A percentile compares a stretch with the other conserved stretches of the same genome.
Evolutionary conservation across 2,888 invertebrate genomes (phyloP).

Genomic region (Hemaris fuciformis): DNA sequence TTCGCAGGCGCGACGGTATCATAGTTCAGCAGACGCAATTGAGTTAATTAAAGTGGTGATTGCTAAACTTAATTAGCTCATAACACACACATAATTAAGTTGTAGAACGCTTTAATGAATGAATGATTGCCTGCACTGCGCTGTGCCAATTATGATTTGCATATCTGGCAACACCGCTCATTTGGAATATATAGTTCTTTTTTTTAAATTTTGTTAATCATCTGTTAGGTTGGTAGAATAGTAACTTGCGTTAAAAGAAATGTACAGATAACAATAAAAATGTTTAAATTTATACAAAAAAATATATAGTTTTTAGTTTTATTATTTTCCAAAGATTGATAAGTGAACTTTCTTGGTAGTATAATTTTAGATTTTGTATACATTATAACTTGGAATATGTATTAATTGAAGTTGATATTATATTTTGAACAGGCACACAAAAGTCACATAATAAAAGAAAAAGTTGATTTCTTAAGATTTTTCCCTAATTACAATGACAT

Average conservation of each 20-base stretch:
- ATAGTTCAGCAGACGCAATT: neutral
- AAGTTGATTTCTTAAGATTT: neutral
- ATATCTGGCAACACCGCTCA: neutral
- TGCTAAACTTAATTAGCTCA: conserved; percentile 13
- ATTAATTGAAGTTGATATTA: neutral
- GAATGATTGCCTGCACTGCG: neutral
- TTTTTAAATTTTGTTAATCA: no score
- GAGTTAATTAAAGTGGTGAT: conserved; percentile 8
- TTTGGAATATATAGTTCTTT: no score
- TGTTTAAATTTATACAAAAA: no score
- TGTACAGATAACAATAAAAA: no score
- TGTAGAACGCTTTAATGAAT: conserved; percentile 6
- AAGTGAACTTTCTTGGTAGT: no score
- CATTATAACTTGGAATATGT: no score
- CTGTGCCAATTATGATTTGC: neutral
- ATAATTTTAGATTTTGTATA: no score
- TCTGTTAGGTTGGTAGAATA: no score
- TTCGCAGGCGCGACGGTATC: neutral
- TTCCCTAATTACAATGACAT: neutral
- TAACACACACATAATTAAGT: conserved; percentile 3
- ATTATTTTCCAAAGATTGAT: no score
- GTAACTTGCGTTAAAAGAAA: no score
- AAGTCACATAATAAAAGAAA: neutral
- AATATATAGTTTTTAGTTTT: no score
- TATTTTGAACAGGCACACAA: neutral